phyloP scores from a whole-genome alignment of 2,888 invertebrate species.

The Tortricodes alternella region DNA sequence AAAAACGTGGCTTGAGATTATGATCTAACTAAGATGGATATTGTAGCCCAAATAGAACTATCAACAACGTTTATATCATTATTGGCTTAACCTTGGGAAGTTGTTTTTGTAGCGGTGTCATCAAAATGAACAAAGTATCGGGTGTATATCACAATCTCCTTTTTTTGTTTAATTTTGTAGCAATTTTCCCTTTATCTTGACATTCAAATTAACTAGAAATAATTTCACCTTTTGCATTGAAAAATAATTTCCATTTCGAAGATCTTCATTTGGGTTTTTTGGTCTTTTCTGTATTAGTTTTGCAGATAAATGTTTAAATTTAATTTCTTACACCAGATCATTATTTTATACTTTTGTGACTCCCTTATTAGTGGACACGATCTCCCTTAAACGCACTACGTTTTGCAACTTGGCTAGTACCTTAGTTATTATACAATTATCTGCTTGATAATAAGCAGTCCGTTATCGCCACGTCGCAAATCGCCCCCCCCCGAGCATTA shows the following conservation, averaged over 20 bases:
- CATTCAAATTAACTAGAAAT: background rate
- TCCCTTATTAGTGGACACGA: background rate
- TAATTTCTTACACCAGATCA: too few species aligned
- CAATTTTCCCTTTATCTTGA: background rate
- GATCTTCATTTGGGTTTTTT: background rate
- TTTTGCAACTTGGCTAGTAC: too few species aligned
- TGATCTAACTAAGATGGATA: background rate
- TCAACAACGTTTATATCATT: too few species aligned
- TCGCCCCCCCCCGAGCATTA: conserved; percentile 23
- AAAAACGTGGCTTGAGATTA: background rate
- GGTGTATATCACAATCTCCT: background rate
- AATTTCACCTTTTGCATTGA: background rate
- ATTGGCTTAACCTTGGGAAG: background rate
- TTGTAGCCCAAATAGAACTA: too few species aligned
- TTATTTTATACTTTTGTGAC: too few species aligned
- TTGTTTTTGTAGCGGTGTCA: background rate
- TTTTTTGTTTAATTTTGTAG: background rate
- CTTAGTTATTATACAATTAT: conserved; percentile 22
- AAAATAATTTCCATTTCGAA: background rate
- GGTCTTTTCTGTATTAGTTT: too few species aligned
- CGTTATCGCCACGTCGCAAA: conserved; percentile 24
- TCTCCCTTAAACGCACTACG: background rate
- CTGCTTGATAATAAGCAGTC: conserved; percentile 23
- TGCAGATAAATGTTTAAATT: too few species aligned
- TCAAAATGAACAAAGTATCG: background rate